Base-by-base conservation (phyloP, 2,113 vertebrate genomes). In the Protobothrops mucrosquamatus region DNA sequence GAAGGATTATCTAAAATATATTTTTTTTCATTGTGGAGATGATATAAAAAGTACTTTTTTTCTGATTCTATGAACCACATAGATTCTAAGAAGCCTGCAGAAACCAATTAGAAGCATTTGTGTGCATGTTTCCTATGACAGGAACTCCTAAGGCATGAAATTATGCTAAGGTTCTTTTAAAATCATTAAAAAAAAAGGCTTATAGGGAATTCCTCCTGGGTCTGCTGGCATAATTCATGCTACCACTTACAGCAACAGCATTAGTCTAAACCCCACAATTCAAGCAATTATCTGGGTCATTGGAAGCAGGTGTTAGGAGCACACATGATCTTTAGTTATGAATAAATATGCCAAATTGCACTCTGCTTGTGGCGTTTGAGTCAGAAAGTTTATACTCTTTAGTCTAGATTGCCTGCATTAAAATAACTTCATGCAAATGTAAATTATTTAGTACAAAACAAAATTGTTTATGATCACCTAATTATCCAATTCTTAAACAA, bases 141-240 rank as follows among this genome's bases (percentile, higher is more conserved):
- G 46, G n/a, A 64, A 69, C 48, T 87, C 88, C 92, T 34, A 74
- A 94, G 55, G 81, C 52, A 10, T 95, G 26, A 26, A 92, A 94
- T 85, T 85, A 88, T 86, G 61, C 0, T 87, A 0, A n/a, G 6
- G 34, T 22, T 34, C 23, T 11, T 95, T 87, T 89, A 92, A 94
- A 95, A 93, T 64, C 15, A 3, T 22, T 1, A 39, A 90, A 87
- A 91, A 93, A 34, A 85, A 54, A 88, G 89, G 87, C 93, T 94
- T 51, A 92, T 51, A 51, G 85, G 20, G 29, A 92, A 92, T 51
- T 46, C 39, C 43, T 87, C 7, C 20, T 92, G 56, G 18, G 34
- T 24, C 29, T 92, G 56, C 29, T 56, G 56, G 46, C 43, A 52
- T 92, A 51, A 61, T 15, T 92, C 56, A 39, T 29, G 20, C 51